A percentile compares a stretch with the other conserved stretches of the same genome.
phyloP scores from a whole-genome alignment of 2,888 invertebrate genomes.

The Callyntrura sp. region DNA sequence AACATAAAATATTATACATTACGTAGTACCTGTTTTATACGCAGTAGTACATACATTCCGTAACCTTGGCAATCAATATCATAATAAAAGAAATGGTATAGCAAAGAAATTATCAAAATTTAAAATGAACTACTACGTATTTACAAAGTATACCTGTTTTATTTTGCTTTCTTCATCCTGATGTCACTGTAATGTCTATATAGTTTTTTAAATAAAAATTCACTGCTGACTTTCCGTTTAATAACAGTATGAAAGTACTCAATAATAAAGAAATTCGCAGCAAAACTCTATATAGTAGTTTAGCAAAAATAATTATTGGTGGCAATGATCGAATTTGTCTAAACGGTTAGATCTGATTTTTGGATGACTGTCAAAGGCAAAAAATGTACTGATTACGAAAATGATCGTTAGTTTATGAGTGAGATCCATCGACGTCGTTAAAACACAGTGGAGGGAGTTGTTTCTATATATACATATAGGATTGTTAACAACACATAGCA shows the following conservation, averaged over 20 bases:
- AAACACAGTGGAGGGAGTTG: too few relatives aligned
- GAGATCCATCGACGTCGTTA: background rate
- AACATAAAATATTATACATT: conserved; percentile 23
- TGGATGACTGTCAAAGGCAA: background rate
- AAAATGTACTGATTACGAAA: conserved; percentile 16
- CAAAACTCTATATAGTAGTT: background rate
- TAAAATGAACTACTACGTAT: background rate
- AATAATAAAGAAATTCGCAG: background rate
- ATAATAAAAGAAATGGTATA: conserved; percentile 10
- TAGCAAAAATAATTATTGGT: background rate
- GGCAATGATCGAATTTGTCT: background rate
- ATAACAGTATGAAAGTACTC: background rate
- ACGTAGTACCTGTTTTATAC: conserved; percentile 58
- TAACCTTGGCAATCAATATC: conserved; percentile 52
- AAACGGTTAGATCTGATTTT: conserved; percentile 38
- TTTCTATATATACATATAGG: background rate
- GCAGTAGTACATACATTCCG: conserved; percentile 57
- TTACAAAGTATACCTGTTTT: background rate
- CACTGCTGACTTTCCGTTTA: background rate
- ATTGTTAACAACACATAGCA: background rate
- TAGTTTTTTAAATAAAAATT: background rate
- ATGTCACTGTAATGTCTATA: background rate
- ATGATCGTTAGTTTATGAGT: conserved; percentile 25
- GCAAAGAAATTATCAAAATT: conserved; percentile 1
- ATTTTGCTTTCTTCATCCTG: background rate